Evolutionary conservation across 2,113 vertebrate genomes (phyloP), one percentile per base, ranked within the genome.

Genomic region (Oostethus manadensis): DNA sequence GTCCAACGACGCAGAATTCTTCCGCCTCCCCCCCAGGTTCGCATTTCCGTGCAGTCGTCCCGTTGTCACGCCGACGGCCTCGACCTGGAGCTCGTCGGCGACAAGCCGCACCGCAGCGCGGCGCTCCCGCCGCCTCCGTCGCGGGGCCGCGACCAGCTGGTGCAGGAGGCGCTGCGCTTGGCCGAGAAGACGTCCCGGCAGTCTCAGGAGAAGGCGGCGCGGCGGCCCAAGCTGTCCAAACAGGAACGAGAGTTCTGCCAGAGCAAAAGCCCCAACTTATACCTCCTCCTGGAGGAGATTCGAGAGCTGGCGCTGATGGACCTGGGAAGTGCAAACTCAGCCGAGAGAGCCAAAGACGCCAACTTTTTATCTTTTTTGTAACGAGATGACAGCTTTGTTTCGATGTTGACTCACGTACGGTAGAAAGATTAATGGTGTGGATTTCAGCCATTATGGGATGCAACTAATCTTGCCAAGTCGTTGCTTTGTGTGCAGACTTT

Each of bases 261-360:
- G 76, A 98, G 90, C 35, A 90, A 86, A 66, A 87, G 82, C 0
- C 82, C 76, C 0, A 97, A 92, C 51, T 87, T 98, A 0, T 98
- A 99, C 79, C 84, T 83, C 0, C 62, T 98, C 16, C 86, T 99
- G 69, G 94, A 98, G 82, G 93, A 99, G 78, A 90, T 98, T n/a
- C 79, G 88, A 40, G 94, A 98, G 64, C 78, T 94, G 50, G 93
- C 96, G 0, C 86, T 99, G 11, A 56, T 89, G 47, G 75, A 81
- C 66, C 48, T 10, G 29, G 53, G 40, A 46, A 18, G 5, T 57
- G 8, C 20, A 15, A 22, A 15, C 40, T 9, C 15, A 44, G 21
- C 44, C n/a, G 17, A 14, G 3, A 20, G 44, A 46, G 40, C 10
- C 20, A 17, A 18, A 3, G 6, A 33, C 16, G 9, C 11, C 38